Evolutionary conservation across 2,797 vertebrate species (phyloP).

Genomic region (Etheostoma nigrum): DNA sequence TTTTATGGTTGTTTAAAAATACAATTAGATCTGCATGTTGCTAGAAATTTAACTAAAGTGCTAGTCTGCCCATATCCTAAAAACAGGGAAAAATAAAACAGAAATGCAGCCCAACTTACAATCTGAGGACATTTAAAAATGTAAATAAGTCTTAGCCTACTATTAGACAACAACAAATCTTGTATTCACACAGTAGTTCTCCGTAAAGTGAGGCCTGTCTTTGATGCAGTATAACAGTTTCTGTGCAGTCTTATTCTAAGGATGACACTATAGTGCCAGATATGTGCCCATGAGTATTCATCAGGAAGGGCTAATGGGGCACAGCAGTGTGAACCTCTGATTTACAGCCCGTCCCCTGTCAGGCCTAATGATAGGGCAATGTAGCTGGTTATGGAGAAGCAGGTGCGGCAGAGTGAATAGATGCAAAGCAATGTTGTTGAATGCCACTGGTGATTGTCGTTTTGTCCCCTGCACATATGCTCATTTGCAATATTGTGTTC

Average conservation of each 20-base stretch:
- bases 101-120: not conserved
- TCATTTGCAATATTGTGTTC: slow-evolving; percentile 78
- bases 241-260: slow-evolving; percentile 39
- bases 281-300: slow-evolving; percentile 81
- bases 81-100: not conserved
- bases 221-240: slow-evolving; percentile 20
- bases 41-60: not conserved
- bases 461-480: slow-evolving; percentile 74
- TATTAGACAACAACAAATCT: slow-evolving; percentile 13
- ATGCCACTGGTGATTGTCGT: slow-evolving; percentile 75
- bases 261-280: slow-evolving; percentile 67
- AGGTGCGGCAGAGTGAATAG: slow-evolving; percentile 76
- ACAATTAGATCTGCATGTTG: not conserved
- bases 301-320: slow-evolving; percentile 75
- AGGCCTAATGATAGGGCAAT: slow-evolving; percentile 78
- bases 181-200: slow-evolving; percentile 23
- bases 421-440: slow-evolving; percentile 69
- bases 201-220: slow-evolving; percentile 17
- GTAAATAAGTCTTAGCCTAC: slow-evolving; percentile 7
- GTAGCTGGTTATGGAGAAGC: slow-evolving; percentile 72
- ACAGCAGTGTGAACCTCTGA: slow-evolving; percentile 77
- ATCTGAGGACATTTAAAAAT: slow-evolving; percentile 27
- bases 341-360: slow-evolving; percentile 75
- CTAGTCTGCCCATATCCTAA: not conserved
- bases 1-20: slow-evolving; percentile 2